A percentile compares a stretch with the other conserved stretches of the same genome.
Evolutionary conservation across 2,113 vertebrate species (phyloP).

Genomic region (Maccullochella peelii): DNA sequence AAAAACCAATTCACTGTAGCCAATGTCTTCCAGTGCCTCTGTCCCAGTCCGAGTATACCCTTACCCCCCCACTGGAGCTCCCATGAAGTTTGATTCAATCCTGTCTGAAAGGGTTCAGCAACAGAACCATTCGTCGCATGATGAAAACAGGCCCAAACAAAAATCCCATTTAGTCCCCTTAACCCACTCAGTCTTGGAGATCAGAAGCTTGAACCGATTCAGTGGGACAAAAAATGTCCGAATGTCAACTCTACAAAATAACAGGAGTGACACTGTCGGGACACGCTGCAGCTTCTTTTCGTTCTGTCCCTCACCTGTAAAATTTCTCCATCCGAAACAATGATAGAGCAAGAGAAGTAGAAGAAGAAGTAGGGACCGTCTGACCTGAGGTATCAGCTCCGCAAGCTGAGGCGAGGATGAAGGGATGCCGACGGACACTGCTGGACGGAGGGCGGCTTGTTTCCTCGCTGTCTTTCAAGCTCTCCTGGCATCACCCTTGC

Average conservation of each 20-base stretch:
- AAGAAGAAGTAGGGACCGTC: conserved; percentile 59
- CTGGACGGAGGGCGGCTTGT: conserved; percentile 52
- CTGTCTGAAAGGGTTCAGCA: conserved; percentile 13
- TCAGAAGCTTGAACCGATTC: not conserved
- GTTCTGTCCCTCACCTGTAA: conserved; percentile 46
- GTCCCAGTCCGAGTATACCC: conserved; percentile 29
- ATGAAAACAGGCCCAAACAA: conserved; percentile 6
- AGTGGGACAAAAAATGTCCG: conserved; percentile 5
- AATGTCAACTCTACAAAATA: conserved; percentile 52
- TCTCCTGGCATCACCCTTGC: conserved; percentile 69
- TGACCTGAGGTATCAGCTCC: conserved; percentile 74
- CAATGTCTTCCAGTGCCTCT: not conserved
- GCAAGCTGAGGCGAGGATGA: conserved; percentile 45
- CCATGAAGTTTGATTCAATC: conserved; percentile 60
- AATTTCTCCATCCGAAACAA: conserved; percentile 53
- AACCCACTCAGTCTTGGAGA: conserved; percentile 19
- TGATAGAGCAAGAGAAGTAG: conserved; percentile 40
- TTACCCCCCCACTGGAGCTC: conserved; percentile 25
- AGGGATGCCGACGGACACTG: conserved; percentile 39
- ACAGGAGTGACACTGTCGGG: conserved; percentile 22
- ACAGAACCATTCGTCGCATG: conserved; percentile 6
- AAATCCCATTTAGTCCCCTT: conserved; percentile 38
- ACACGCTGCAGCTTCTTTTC: conserved; percentile 29
- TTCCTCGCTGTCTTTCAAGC: conserved; percentile 60
- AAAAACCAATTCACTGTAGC: conserved; percentile 15